Percentiles rank a stretch among this genome's conserved stretches.
Evolutionary conservation across 2,113 vertebrate genomes (phyloP).

Genomic region (Sturnus vulgaris): DNA sequence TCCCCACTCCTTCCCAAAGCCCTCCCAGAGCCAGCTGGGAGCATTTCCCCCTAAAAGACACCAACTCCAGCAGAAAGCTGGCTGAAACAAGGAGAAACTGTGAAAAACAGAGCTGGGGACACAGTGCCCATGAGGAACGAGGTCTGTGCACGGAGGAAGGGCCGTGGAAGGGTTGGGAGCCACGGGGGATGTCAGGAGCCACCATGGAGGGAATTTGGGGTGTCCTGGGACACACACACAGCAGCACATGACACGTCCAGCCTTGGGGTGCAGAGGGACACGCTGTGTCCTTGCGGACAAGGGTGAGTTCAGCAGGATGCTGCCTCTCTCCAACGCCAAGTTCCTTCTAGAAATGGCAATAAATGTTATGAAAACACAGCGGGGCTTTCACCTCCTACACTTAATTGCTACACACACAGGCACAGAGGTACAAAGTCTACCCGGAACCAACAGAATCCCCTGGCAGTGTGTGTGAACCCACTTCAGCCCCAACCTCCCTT

Average conservation of each 20-base stretch:
- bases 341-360: neutral
- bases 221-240: neutral
- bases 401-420: neutral
- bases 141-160: neutral
- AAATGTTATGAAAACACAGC: neutral
- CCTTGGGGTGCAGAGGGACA: accelerated
- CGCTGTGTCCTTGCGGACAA: accelerated
- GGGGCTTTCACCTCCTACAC: accelerated
- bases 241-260: neutral
- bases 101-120: neutral
- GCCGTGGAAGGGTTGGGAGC: neutral
- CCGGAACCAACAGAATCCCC: accelerated
- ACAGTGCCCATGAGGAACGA: accelerated
- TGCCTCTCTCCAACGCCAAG: neutral
- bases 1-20: neutral
- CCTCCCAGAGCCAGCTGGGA: neutral
- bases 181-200: neutral
- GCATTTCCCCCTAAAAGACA: neutral
- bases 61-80: neutral
- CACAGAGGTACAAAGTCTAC: neutral
- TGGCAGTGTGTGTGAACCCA: accelerated
- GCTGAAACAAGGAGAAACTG: neutral
- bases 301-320: neutral
- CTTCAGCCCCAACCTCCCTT: neutral
- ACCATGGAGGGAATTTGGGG: neutral